Base-by-base conservation (phyloP, 2,888 invertebrate genomes). In the Volucella inanis region DNA sequence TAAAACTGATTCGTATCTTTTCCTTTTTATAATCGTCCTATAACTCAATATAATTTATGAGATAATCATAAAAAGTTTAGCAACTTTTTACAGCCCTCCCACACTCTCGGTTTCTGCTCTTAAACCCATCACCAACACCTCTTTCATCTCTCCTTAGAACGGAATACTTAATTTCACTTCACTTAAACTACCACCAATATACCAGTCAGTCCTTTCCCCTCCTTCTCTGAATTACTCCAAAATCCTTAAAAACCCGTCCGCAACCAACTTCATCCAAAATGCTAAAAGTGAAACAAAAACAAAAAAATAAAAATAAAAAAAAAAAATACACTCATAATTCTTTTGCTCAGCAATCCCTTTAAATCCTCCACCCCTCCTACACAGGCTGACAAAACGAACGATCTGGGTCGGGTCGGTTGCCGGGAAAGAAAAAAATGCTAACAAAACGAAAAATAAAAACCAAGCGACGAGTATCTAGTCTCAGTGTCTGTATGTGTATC, bases 21-120 rank as follows among this genome's bases (percentile, higher is more conserved):
- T 31, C 54, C 65, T 70, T 70, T 68, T 84, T 80, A 84, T 84
- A 80, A 80, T 84, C 75, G 59, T 71, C 75, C 74, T 80, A 80
- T 84, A 80, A 75, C 70, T 80, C 75, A 84, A 80, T 71, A 80
- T 80, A 84, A 84, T 80, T 84, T 84, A 84, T 70, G 80, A 80
- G 80, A 84, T 80, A 80, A 80, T 84, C 74, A 74, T 79, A 79
- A 75, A 83, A 83, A 84, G 83, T 75, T 84, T 84, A 84, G 70
- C 79, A 84, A 79, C 79, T 84, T 84, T 84, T 84, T 65, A 75
- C 70, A 84, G 64, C 70, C 74, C 79, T 75, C 72, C 43, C 22
- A 50, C 45, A 49, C 43, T 12, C 15, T n/a, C 62, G 38, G n/a
- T 22, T 22, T 14, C 57, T 15, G 15, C 11, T 2, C 41, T 38